Conservation (phyloP, 1,140 invertebrate genomes). For the Whitmania pigra region DNA sequence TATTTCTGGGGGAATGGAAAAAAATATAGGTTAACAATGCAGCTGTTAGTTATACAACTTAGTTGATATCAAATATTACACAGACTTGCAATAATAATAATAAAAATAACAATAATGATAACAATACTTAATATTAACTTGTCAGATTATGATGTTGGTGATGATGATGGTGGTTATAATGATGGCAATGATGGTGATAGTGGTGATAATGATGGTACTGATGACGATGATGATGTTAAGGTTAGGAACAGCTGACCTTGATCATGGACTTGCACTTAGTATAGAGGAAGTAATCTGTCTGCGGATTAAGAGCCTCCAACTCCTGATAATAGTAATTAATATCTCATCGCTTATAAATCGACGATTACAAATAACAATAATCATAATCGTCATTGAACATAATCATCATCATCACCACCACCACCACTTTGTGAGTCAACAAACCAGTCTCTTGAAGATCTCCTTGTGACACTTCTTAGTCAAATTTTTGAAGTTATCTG, state of each 20-base stretch:
- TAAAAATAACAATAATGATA: too few species aligned
- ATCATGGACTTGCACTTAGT: constrained; percentile 72
- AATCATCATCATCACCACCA: too few species aligned
- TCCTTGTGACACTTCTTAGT: constrained; percentile 59
- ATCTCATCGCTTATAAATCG: background rate
- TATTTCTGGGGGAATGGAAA: constrained; percentile 28
- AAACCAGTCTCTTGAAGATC: constrained; percentile 54
- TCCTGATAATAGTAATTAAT: constrained; percentile 45
- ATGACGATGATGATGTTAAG: background rate
- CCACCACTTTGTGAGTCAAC: background rate
- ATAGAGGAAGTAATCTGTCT: constrained; percentile 68
- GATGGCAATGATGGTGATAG: too few species aligned
- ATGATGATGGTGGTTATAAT: too few species aligned
- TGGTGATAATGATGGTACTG: too few species aligned
- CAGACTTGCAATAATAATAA: too few species aligned
- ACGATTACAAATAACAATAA: too few species aligned
- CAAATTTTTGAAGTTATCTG: constrained; percentile 56
- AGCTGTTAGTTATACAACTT: too few species aligned
- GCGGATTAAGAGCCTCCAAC: constrained; percentile 70
- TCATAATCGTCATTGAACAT: too few species aligned
- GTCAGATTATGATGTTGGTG: too few species aligned
- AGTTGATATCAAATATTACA: too few species aligned
- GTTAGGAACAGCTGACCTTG: constrained; percentile 38
- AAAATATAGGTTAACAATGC: constrained; percentile 32
- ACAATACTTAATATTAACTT: too few species aligned